These are phyloP conservation scores for Marronus borbonicus DNA, from an alignment of 2,888 invertebrate species.

Conservation along the genomic window DNA sequence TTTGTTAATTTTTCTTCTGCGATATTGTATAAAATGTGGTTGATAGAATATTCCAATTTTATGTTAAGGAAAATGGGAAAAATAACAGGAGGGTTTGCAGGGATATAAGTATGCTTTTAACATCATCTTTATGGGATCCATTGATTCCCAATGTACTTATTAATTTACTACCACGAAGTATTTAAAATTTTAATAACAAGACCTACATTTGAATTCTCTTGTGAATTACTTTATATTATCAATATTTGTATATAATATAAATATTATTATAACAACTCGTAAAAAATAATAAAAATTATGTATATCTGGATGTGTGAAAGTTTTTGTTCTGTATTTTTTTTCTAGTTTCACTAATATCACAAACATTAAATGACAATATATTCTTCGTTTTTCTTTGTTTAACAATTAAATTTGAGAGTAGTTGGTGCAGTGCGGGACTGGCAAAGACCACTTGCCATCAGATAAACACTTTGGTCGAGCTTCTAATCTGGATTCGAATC, in stretches of 20 bases:
- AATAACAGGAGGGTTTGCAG: no score
- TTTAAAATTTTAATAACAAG: neutral
- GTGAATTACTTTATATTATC: conserved; percentile 22
- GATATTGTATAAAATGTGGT: no score
- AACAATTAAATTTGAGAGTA: conserved; percentile 69
- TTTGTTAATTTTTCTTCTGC: no score
- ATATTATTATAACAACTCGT: conserved; percentile 49
- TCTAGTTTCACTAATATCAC: conserved; percentile 55
- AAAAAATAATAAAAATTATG: conserved; percentile 50
- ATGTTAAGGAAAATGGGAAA: no score
- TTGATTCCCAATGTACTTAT: no score
- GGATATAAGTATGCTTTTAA: no score
- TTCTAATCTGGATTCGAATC: conserved; percentile 72
- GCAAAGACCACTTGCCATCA: conserved; percentile 80
- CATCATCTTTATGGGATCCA: no score
- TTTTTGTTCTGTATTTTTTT: conserved; percentile 41
- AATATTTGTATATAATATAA: conserved; percentile 41
- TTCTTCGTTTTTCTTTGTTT: conserved; percentile 30
- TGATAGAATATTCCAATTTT: no score
- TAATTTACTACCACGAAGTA: no score
- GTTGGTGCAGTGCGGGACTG: conserved; percentile 79
- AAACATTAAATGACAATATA: conserved; percentile 56
- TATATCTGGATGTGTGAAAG: conserved; percentile 40
- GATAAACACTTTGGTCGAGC: conserved; percentile 76
- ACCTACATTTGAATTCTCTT: neutral